phyloP scores from a whole-genome alignment of 2,113 vertebrate genomes.

The Antennarius striatus region DNA sequence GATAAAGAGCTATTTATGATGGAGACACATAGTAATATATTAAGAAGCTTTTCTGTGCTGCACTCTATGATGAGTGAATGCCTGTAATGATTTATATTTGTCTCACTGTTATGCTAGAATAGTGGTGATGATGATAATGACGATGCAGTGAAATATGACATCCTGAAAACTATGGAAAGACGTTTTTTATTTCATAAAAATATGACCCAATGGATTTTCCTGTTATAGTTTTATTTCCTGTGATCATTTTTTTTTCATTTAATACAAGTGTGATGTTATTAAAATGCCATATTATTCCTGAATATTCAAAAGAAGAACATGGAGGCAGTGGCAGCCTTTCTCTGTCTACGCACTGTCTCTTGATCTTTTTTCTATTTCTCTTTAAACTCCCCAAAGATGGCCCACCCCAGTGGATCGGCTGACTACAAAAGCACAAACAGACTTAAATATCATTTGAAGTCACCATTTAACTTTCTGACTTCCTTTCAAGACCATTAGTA shows the following conservation, averaged over 20 bases:
- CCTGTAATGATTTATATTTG: conserved; percentile 76
- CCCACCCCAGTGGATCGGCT: conserved; percentile 71
- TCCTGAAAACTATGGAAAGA: conserved; percentile 49
- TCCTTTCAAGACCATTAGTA: conserved; percentile 34
- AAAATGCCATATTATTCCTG: conserved; percentile 50
- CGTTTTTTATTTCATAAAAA: conserved; percentile 56
- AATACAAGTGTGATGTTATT: conserved; percentile 51
- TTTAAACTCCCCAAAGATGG: conserved; percentile 79
- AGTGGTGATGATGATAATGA: conserved; percentile 55
- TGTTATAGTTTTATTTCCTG: conserved; percentile 63
- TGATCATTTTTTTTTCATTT: conserved; percentile 29
- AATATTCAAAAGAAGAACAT: conserved; percentile 35
- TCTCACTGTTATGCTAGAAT: conserved; percentile 75
- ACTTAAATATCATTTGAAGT: conserved; percentile 72
- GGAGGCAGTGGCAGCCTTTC: conserved; percentile 53
- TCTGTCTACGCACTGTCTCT: conserved; percentile 30
- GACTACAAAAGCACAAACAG: conserved; percentile 80
- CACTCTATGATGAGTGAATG: conserved; percentile 68
- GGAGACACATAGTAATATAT: conserved; percentile 84
- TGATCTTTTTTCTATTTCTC: conserved; percentile 49
- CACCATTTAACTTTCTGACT: conserved; percentile 44
- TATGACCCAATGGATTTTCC: conserved; percentile 57
- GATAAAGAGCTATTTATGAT: conserved; percentile 80
- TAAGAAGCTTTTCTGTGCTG: conserved; percentile 71
- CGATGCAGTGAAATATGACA: conserved; percentile 67